Evolutionary conservation across 2,113 vertebrate species (phyloP).

Genomic region (Heteronetta atricapilla): DNA sequence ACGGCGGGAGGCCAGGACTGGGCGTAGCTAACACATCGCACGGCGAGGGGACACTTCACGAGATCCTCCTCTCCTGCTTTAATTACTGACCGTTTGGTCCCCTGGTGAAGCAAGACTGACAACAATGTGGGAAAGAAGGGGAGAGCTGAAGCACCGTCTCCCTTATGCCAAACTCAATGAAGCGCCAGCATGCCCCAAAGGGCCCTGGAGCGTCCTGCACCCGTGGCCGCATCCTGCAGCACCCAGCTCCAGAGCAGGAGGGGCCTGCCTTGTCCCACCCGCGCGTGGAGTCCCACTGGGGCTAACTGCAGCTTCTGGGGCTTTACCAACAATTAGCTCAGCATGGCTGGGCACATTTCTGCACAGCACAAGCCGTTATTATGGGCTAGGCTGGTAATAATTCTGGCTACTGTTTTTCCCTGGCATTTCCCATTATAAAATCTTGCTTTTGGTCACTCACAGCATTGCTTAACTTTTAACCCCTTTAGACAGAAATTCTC

Average conservation of each 20-base stretch:
- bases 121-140: neutral
- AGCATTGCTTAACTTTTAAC: neutral
- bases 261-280: neutral
- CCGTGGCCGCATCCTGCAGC: neutral
- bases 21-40: neutral
- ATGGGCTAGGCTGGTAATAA: neutral
- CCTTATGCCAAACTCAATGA: neutral
- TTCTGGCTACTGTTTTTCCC: neutral
- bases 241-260: neutral
- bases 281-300: neutral
- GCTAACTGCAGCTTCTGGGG: slow-evolving; percentile 59
- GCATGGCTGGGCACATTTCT: slow-evolving; percentile 52
- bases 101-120: neutral
- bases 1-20: neutral
- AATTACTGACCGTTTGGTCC: slow-evolving; percentile 11
- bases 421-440: neutral
- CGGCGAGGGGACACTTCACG: neutral
- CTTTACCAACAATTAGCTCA: slow-evolving; percentile 71
- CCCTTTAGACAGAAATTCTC: neutral
- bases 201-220: neutral
- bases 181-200: rapidly evolving
- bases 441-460: neutral
- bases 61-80: slow-evolving; percentile 11
- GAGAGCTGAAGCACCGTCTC: rapidly evolving
- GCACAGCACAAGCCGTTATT: slow-evolving; percentile 2